Conservation (phyloP, 1,140 invertebrate species). For the Drosophila navojoa region DNA sequence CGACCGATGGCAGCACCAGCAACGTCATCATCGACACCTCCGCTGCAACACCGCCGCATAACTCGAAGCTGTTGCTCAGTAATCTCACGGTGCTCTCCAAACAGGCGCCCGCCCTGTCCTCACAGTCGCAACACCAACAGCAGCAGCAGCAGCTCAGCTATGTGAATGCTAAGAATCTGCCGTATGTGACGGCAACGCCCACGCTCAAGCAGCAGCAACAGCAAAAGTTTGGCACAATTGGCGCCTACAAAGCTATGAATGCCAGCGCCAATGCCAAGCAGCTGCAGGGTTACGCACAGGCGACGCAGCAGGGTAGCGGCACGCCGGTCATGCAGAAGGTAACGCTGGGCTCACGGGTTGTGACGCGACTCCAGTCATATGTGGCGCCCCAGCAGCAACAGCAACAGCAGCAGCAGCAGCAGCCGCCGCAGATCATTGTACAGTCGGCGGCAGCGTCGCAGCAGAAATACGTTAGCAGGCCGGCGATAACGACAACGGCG, state of each 20-base stretch:
- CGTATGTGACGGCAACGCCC: slow-evolving; percentile 67
- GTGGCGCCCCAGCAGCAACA: slow-evolving; percentile 50
- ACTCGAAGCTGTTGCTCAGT: slow-evolving; percentile 74
- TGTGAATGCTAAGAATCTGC: slow-evolving; percentile 63
- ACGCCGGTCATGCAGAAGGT: slow-evolving; percentile 63
- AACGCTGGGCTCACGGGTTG: slow-evolving; percentile 60
- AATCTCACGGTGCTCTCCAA: slow-evolving; percentile 82
- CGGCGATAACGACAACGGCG: slow-evolving; percentile 38
- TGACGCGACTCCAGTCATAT: slow-evolving; percentile 63
- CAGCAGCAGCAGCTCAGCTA: slow-evolving; percentile 71
- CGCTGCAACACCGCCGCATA: slow-evolving; percentile 61
- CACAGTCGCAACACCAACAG: slow-evolving; percentile 50
- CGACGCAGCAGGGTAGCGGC: slow-evolving; percentile 37
- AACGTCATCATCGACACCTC: slow-evolving; percentile 77
- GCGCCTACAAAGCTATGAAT: slow-evolving; percentile 54
- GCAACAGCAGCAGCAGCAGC: slow-evolving; percentile 46
- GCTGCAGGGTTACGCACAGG: slow-evolving; percentile 38
- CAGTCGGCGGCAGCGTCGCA: slow-evolving; percentile 52
- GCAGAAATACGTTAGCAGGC: slow-evolving; percentile 64
- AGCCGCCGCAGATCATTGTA: slow-evolving; percentile 65
- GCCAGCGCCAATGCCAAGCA: slow-evolving; percentile 38
- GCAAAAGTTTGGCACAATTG: slow-evolving; percentile 63
- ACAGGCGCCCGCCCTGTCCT: slow-evolving; percentile 47
- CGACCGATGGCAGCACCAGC: slow-evolving; percentile 74
- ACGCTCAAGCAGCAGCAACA: slow-evolving; percentile 62